Base-by-base conservation (phyloP, 2,797 vertebrate species). In the Coendou prehensilis region DNA sequence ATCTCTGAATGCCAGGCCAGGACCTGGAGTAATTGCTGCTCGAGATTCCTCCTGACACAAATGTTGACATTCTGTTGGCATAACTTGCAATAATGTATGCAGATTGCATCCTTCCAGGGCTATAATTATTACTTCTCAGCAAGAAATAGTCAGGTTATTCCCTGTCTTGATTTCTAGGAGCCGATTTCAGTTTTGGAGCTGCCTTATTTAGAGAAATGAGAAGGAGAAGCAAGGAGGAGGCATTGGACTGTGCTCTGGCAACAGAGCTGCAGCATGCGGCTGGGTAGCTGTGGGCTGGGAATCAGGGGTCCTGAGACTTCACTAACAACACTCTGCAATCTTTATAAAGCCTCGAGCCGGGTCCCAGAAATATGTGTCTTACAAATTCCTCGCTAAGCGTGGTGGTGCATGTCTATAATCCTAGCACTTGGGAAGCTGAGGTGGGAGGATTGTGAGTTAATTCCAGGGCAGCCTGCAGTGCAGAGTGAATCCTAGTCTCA, bases 31-130 rank as follows among this genome's bases (percentile, higher is more conserved):
- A 98, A 98, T 98, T 98, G 98, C 98, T 45, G 97, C 98, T 98
- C 28, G 18, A 98, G 98, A 98, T 98, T 98, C 86, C 98, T 98
- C 98, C 98, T 98, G 98, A 98, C 98, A 98, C 98, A 99, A 99
- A 99, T 98, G 98, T 99, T 99, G 98, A 99, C 98, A 98, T 98
- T 98, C 98, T 99, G 98, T 99, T 99, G 98, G 98, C 98, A 98
- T 99, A 99, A 98, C 98, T 98, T 98, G 98, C 98, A 98, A 98
- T 99, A 98, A 99, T 98, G 98, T 99, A 98, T 99, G 98, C 98
- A 98, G 98, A 99, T 99, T 98, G 98, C 98, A 98, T 98, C 98
- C 97, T 98, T 98, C 97, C 98, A 98, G 97, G 97, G 98, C 98
- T 97, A 97, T 98, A 98, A 98, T 98, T 99, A 98, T 98, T 98